phyloP scores from a whole-genome alignment of 2,888 invertebrate genomes.

The Hyposoter dolosus region DNA sequence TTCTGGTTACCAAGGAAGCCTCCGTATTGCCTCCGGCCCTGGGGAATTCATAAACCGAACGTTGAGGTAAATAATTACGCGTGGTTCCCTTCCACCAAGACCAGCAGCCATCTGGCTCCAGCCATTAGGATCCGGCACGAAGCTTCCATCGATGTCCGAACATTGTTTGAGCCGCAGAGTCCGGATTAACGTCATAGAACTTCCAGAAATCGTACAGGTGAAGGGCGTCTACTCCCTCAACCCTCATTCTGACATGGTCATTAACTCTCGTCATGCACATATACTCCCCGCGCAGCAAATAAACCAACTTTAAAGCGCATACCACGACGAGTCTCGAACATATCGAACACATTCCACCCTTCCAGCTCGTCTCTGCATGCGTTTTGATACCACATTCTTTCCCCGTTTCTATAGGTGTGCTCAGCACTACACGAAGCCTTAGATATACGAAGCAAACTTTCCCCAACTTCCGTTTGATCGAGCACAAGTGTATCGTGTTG shows the following conservation, averaged over 20 bases:
- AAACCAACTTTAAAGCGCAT: not conserved
- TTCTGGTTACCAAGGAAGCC: not conserved
- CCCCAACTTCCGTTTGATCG: constrained; percentile 62
- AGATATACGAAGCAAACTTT: constrained; percentile 44
- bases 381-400: not conserved
- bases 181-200: constrained; percentile 50
- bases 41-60: not conserved
- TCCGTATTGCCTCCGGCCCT: not conserved
- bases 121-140: not conserved
- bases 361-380: not conserved
- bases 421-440: constrained; percentile 36
- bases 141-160: not conserved
- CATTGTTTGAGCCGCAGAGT: not conserved
- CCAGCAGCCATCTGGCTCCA: not conserved
- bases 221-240: constrained; percentile 11
- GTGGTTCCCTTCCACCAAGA: too few relatives aligned
- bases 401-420: not conserved
- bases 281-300: not conserved
- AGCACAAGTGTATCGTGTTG: constrained; percentile 45
- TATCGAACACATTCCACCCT: not conserved
- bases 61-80: not conserved
- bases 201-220: constrained; percentile 50
- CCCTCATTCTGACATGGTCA: constrained; percentile 13
- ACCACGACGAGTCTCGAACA: not conserved
- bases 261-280: not conserved